phyloP scores from a whole-genome alignment of 2,888 invertebrate species.

The Lingula anatina region DNA sequence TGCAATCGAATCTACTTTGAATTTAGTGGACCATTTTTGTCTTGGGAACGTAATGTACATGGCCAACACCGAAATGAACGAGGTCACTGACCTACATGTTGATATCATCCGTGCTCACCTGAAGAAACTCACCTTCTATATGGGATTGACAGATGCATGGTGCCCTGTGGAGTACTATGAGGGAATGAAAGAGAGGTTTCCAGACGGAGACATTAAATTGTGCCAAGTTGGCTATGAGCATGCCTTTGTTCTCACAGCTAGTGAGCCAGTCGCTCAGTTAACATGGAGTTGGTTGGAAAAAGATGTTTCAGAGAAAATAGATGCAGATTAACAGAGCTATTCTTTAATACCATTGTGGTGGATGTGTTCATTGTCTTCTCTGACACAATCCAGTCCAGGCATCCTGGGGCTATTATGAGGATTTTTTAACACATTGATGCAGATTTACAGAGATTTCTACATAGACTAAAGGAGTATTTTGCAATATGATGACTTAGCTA shows the following conservation, averaged over 20 bases:
- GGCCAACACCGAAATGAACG: constrained; percentile 65
- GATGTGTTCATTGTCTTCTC: too few relatives aligned
- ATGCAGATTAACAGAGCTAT: too few relatives aligned
- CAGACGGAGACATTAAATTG: constrained; percentile 61
- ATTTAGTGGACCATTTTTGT: constrained; percentile 40
- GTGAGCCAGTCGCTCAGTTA: constrained; percentile 45
- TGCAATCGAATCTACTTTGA: constrained; percentile 35
- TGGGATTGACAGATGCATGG: constrained; percentile 78
- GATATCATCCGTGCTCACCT: constrained; percentile 59
- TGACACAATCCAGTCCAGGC: too few relatives aligned
- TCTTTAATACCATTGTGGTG: too few relatives aligned
- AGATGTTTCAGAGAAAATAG: too few relatives aligned
- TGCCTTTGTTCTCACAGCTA: constrained; percentile 68
- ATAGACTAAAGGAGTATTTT: too few relatives aligned
- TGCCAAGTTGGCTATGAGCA: constrained; percentile 65
- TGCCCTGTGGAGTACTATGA: constrained; percentile 69
- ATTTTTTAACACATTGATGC: too few relatives aligned
- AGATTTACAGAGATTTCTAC: too few relatives aligned
- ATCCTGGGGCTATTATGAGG: too few relatives aligned
- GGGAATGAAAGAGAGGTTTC: constrained; percentile 61
- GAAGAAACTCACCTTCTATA: constrained; percentile 72
- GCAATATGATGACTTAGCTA: too few relatives aligned
- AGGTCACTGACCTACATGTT: constrained; percentile 65
- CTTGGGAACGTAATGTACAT: constrained; percentile 31
- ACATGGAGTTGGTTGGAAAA: constrained; percentile 34